Evolutionary conservation across 2,113 vertebrate species (phyloP), one percentile per base, ranked within the genome.

Genomic region (Chamaetylas fuelleborni): DNA sequence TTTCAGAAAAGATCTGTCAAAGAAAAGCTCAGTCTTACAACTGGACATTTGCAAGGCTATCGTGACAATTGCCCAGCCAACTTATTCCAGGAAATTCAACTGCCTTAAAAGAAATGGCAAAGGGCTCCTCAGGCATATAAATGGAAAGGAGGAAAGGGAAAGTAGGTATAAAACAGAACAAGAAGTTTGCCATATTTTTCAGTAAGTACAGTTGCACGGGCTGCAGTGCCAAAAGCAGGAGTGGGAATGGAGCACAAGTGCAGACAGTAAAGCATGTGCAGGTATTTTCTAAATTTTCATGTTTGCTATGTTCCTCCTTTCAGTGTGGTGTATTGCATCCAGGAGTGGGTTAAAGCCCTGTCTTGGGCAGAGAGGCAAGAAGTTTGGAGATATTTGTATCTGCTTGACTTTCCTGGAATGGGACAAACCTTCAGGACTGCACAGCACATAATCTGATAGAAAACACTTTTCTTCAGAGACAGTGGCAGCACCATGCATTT

Each of bases 121-220:
- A 92, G 20, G 22, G 24, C 14, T 92, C 29, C 51, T 85, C 12
- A 50, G 8, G 3, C 10, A 50, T n/a, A 50, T 22, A 40, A 76
- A 36, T 2, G 54, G 38, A 69, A 50, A 71, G 53, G 20, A 79
- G 20, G 28, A 73, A 66, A 53, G 47, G 20, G n/a, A 73, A 66
- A 53, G 38, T 8, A 57, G 57, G 7, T 22, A 36, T 45, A 20
- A 62, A 90, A 53, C 2, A 81, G 45, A 84, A 40, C 8, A 66
- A 90, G 72, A 78, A 7, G 51, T 48, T 54, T 45, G 16, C 22
- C 5, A 7, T 19, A 33, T 42, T 56, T 81, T 90, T 78, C 60
- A 79, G 34, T 42, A 51, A 60, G 17, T 28, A 40, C 42, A 42
- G 26, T 0, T 5, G 20, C 40, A 38, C 3, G 0, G 0, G 28